A percentile compares a stretch with the other conserved stretches of the same genome.
These are phyloP conservation scores for Mycalesis mineus DNA, from an alignment of 2,888 invertebrate species.

Conservation along the genomic window DNA sequence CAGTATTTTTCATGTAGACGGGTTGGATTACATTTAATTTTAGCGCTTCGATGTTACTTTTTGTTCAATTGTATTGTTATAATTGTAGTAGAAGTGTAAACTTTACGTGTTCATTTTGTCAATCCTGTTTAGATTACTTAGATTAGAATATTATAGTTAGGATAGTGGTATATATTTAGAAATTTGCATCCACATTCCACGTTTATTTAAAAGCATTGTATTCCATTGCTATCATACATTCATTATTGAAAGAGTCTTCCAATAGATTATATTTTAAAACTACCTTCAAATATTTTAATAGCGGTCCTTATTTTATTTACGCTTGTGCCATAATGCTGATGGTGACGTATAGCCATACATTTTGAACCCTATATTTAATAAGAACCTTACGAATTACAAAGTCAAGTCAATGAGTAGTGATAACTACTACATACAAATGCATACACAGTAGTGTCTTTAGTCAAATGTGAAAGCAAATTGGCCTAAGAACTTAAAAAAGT, in stretches of 20 bases:
- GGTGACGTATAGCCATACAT: too few species aligned
- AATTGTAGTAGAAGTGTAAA: conserved; percentile 30
- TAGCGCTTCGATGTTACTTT: conserved; percentile 42
- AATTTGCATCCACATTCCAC: conserved; percentile 52
- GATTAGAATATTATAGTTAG: conserved; percentile 25
- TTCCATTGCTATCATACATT: conserved; percentile 41
- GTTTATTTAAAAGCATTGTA: conserved; percentile 27
- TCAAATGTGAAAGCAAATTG: neutral
- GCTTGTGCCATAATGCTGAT: conserved; percentile 16
- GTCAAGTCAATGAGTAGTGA: neutral
- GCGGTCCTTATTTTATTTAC: conserved; percentile 5
- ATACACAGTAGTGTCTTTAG: too few species aligned
- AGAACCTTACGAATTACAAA: neutral
- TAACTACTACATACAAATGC: too few species aligned
- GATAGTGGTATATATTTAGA: conserved; percentile 33
- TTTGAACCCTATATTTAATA: neutral
- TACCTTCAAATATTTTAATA: conserved; percentile 24
- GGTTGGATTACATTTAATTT: conserved; percentile 57
- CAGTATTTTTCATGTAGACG: conserved; percentile 64
- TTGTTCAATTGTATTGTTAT: conserved; percentile 30
- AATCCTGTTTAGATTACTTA: conserved; percentile 39
- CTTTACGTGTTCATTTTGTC: conserved; percentile 53
- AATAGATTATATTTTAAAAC: conserved; percentile 63
- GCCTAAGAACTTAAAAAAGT: too few species aligned
- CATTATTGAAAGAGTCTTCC: conserved; percentile 69